These are phyloP conservation scores for Boleophthalmus pectinirostris DNA, from an alignment of 2,113 vertebrate genomes.

Conservation along the genomic window DNA sequence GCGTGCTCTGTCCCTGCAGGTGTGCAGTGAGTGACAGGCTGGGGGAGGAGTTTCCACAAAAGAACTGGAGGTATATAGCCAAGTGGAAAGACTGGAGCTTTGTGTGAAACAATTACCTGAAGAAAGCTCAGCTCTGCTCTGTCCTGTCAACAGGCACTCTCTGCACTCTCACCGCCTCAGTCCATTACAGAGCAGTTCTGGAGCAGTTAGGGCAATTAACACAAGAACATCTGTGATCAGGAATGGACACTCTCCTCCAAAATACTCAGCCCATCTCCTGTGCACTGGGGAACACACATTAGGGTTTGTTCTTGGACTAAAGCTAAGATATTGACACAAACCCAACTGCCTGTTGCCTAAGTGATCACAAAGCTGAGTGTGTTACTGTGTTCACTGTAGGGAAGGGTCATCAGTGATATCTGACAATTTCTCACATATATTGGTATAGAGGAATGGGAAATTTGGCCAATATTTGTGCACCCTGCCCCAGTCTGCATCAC, in stretches of 20 bases:
- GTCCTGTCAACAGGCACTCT: conserved; percentile 1
- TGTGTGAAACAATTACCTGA: conserved; percentile 22
- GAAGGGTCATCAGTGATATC: no score
- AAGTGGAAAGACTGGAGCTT: conserved; percentile 44
- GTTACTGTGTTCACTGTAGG: no score
- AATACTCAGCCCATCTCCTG: neutral
- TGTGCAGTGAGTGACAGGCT: conserved; percentile 44
- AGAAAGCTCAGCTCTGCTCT: conserved; percentile 15
- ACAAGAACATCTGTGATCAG: neutral
- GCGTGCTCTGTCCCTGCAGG: neutral
- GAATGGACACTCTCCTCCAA: neutral
- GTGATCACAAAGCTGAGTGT: no score
- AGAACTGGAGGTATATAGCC: conserved; percentile 17
- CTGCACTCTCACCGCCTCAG: neutral
- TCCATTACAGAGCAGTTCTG: neutral
- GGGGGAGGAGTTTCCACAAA: conserved; percentile 59
- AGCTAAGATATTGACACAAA: no score
- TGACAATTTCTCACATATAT: no score
- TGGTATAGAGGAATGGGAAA: no score
- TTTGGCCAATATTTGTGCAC: no score
- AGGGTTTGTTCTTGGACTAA: no score
- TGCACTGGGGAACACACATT: neutral
- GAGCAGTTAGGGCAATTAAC: neutral
- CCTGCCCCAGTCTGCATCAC: no score
- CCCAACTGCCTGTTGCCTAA: no score